Base-by-base conservation (phyloP, 2,888 invertebrate genomes). In the Tetranychus piercei region DNA sequence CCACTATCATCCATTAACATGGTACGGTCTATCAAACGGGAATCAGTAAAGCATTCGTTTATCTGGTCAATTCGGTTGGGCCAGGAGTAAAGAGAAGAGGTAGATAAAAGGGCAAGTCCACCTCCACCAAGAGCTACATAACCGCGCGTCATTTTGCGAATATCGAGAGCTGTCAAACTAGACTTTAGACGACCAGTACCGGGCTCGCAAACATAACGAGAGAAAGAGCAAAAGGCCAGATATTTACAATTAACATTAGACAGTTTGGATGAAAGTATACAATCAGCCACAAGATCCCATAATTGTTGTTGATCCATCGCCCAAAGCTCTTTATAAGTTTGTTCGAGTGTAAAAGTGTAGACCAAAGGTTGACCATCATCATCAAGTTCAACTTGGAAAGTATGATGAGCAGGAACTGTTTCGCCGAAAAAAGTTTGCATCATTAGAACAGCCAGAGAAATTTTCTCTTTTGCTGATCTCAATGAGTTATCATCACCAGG, bases 81-180 rank as follows among this genome's bases (percentile, higher is more conserved):
- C 94, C 94, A 95, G 2, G 92, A 90, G 81, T 92, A 91, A 73
- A 95, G 86, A 81, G 90, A 92, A 1, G 89, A 93, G 0, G 91
- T 90, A 8, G 94, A 93, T 81, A 94, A 91, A 18, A 95, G 83
- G 8, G 94, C 95, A 76, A 96, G 84, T 0, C 94, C 94, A 44
- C 94, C 94, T 20, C 91, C 90, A 66, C 94, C 94, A 76, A 94
- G 84, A 0, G 94, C 94, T n/a, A 90, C 90, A 82, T 93, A 90
- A 0, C 88, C 92, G 79, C 82, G 82, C 22, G 83, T 84, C 76
- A 81, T 77, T 65, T 79, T 79, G 79, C 88, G 84, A 45, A 88
- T 87, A 81, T 88, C 89, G 73, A 88, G 87, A 80, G 90, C 88
- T 73, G 74, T 66, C 6, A n/a, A 66, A 20, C 18, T 8, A 8